phyloP scores from a whole-genome alignment of 2,888 invertebrate species.

The Acanthosepion esculentum region DNA sequence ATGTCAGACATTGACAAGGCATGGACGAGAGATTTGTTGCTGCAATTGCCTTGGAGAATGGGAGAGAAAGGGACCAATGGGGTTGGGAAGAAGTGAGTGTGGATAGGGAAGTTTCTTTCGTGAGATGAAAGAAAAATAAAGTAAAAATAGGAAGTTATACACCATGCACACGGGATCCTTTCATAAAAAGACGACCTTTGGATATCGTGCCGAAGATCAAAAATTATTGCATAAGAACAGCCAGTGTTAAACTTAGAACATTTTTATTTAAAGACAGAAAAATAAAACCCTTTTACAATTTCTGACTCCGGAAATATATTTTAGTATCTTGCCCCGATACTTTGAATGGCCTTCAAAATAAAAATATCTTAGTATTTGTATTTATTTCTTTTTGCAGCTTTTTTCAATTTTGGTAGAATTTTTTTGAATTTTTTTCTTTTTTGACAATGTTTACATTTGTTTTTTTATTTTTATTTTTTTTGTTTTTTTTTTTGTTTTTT shows the following conservation, averaged over 20 bases:
- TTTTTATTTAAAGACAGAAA: constrained; percentile 68
- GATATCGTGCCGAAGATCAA: constrained; percentile 40
- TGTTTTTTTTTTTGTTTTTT: constrained; percentile 21
- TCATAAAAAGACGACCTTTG: constrained; percentile 23
- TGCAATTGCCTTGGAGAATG: constrained; percentile 22
- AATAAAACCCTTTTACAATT: constrained; percentile 69
- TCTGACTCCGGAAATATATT: constrained; percentile 67
- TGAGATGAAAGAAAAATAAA: background rate
- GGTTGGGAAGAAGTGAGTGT: background rate
- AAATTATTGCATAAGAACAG: constrained; percentile 48
- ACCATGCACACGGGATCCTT: constrained; percentile 33
- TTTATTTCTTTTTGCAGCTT: constrained; percentile 52
- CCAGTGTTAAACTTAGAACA: constrained; percentile 47
- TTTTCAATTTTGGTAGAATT: constrained; percentile 53
- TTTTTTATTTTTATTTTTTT: constrained; percentile 38
- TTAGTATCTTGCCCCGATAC: constrained; percentile 57
- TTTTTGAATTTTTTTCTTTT: constrained; percentile 25
- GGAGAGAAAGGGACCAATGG: background rate
- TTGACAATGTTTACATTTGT: constrained; percentile 47
- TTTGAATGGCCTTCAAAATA: constrained; percentile 61
- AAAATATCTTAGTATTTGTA: constrained; percentile 58
- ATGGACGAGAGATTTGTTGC: constrained; percentile 33
- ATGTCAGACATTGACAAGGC: constrained; percentile 21
- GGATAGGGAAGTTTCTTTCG: background rate
- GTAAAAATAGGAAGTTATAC: background rate